Evolutionary conservation across 1,140 invertebrate genomes (phyloP).

Genomic region (Popillia japonica): DNA sequence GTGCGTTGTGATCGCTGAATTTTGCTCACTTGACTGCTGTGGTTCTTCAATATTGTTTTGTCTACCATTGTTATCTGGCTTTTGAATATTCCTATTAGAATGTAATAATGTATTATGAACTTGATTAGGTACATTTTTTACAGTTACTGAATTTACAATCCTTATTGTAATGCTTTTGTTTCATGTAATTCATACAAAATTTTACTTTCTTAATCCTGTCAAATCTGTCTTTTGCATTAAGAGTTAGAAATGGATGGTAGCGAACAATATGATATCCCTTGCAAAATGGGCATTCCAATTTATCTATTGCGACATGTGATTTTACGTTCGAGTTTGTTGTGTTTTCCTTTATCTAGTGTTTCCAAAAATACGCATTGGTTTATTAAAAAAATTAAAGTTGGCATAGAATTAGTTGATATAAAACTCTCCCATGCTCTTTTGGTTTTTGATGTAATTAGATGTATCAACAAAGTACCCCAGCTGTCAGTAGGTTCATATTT

Average conservation of each 20-base stretch:
- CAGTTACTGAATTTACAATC: background rate
- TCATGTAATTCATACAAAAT: constrained; percentile 31
- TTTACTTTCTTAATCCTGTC: background rate
- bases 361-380: constrained; percentile 37
- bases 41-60: background rate
- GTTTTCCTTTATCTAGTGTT: background rate
- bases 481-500: constrained; percentile 36
- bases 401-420: constrained; percentile 5
- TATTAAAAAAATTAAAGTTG: constrained; percentile 41
- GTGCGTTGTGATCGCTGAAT: background rate
- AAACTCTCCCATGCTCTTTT: constrained; percentile 42
- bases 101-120: constrained; percentile 33
- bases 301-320: background rate
- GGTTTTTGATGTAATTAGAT: constrained; percentile 25
- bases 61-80: background rate
- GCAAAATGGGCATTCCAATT: constrained; percentile 13
- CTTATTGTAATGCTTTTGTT: background rate
- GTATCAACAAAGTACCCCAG: constrained; percentile 43
- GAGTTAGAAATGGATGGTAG: constrained; percentile 39
- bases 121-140: constrained; percentile 23
- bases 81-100: constrained; percentile 4
- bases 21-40: background rate
- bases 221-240: background rate
- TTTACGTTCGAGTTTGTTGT: constrained; percentile 13
- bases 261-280: constrained; percentile 28